A percentile compares a stretch with the other conserved stretches of the same genome.
Evolutionary conservation across 2,113 vertebrate species (phyloP).

Genomic region (Patagioenas fasciata): DNA sequence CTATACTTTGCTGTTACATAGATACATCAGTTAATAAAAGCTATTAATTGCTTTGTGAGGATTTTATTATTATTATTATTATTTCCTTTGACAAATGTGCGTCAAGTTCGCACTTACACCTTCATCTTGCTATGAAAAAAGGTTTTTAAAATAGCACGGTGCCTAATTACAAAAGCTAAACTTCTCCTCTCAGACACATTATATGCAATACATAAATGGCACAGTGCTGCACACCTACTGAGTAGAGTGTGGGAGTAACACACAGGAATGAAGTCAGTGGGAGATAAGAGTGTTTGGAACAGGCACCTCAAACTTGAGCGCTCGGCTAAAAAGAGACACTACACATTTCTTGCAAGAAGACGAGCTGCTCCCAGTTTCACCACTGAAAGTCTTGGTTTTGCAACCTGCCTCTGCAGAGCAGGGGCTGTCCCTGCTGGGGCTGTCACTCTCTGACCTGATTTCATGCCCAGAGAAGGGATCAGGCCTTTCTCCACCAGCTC

Average conservation of each 20-base stretch:
- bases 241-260: conserved; percentile 12
- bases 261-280: conserved; percentile 58
- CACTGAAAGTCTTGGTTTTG: background rate
- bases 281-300: conserved; percentile 39
- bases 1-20: conserved; percentile 62
- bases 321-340: background rate
- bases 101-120: conserved; percentile 39
- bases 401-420: fast-evolving
- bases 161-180: conserved; percentile 56
- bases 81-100: conserved; percentile 55
- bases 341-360: background rate
- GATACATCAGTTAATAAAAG: conserved; percentile 56
- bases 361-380: background rate
- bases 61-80: conserved; percentile 58
- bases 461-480: fast-evolving
- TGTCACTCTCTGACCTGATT: background rate
- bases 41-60: conserved; percentile 41
- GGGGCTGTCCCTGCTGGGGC: background rate
- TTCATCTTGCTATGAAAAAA: conserved; percentile 16
- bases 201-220: conserved; percentile 9
- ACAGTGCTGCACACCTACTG: background rate
- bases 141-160: conserved; percentile 21
- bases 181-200: conserved; percentile 7
- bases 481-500: background rate
- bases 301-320: conserved; percentile 10